Conservation (phyloP, 2,113 vertebrate genomes). For the Passerina amoena region DNA sequence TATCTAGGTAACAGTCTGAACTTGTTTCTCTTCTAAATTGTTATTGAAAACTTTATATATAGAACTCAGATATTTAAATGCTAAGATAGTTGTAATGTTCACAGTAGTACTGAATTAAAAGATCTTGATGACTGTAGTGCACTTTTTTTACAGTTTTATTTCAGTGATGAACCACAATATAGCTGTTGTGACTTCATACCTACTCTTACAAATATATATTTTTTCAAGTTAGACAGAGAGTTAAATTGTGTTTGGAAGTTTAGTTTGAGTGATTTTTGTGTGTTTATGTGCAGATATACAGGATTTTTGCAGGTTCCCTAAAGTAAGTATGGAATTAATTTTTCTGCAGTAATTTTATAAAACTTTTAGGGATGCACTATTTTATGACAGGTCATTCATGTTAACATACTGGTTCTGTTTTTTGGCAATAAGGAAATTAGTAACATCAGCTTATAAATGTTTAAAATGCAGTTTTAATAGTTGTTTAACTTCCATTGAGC, state of each 20-base stretch:
- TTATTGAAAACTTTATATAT: neutral
- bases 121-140: neutral
- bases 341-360: neutral
- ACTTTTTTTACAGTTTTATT: neutral
- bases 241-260: neutral
- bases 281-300: neutral
- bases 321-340: neutral
- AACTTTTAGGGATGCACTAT: neutral
- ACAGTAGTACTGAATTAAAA: neutral
- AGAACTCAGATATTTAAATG: neutral
- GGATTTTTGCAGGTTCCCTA: neutral
- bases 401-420: neutral
- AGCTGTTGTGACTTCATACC: neutral
- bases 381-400: neutral
- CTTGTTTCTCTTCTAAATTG: neutral
- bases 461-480: neutral
- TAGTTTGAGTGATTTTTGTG: neutral
- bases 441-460: neutral
- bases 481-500: neutral
- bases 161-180: neutral
- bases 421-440: neutral
- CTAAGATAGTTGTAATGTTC: neutral
- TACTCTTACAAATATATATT: neutral
- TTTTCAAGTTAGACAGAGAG: neutral
- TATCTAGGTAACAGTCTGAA: neutral